These are phyloP conservation scores for Apteryx owenii DNA, from an alignment of 2,113 vertebrate species.

Conservation along the genomic window DNA sequence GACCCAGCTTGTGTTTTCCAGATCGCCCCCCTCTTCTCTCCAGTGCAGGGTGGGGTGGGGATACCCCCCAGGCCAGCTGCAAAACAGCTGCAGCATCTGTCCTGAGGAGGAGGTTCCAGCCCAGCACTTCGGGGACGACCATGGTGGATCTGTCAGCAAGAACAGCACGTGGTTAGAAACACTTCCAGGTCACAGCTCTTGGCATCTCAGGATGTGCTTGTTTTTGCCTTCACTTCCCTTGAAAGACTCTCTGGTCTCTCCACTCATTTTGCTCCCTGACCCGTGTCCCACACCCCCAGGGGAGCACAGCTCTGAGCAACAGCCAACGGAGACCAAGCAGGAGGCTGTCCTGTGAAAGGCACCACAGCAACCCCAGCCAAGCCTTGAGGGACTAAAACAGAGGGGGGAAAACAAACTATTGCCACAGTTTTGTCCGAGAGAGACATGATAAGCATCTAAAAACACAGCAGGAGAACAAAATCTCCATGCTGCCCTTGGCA, in stretches of 20 bases:
- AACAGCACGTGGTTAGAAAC: background rate
- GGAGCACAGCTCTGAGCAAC: background rate
- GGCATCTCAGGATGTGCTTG: background rate
- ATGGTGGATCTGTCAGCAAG: conserved; percentile 77
- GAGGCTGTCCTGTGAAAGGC: background rate
- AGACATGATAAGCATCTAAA: background rate
- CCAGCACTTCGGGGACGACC: conserved; percentile 75
- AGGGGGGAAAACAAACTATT: background rate
- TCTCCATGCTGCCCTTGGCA: background rate
- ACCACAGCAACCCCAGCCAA: background rate
- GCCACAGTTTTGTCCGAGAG: background rate
- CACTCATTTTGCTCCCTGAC: background rate
- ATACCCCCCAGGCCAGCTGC: conserved; percentile 86
- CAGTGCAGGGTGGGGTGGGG: conserved; percentile 85
- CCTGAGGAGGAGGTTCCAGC: conserved; percentile 30
- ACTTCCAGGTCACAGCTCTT: background rate
- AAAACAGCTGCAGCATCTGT: conserved; percentile 77
- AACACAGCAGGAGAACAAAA: rapidly evolving
- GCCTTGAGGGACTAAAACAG: background rate
- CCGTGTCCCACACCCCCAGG: background rate
- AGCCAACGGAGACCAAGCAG: background rate
- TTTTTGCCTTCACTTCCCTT: background rate
- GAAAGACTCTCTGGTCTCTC: background rate
- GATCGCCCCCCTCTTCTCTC: conserved; percentile 61
- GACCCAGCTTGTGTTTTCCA: conserved; percentile 65